These are phyloP conservation scores for Cottus gobio DNA, from an alignment of 2,113 vertebrate species.

Conservation along the genomic window DNA sequence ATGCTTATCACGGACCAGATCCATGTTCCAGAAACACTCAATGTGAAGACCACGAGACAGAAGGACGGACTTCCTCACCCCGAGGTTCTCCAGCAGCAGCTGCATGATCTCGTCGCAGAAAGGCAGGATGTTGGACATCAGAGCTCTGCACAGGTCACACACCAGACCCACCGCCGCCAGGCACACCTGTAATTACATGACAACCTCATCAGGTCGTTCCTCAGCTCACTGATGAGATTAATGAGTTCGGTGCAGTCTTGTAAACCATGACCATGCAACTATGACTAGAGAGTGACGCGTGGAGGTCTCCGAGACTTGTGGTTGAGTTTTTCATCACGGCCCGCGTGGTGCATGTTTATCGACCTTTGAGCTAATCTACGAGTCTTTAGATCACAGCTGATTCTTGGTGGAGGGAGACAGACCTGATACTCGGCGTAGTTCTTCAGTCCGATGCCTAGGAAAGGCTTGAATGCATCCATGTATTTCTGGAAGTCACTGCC, in stretches of 20 bases:
- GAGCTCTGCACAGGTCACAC: constrained; percentile 94
- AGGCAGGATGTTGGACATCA: constrained; percentile 95
- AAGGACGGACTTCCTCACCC: constrained; percentile 84
- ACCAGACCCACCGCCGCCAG: constrained; percentile 96
- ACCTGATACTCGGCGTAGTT: constrained; percentile 99
- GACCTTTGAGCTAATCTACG: no score
- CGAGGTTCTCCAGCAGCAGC: constrained; percentile 96
- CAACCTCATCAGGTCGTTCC: no score
- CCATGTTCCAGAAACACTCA: no score
- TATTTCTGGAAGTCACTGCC: constrained; percentile 97
- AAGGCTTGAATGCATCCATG: constrained; percentile 99
- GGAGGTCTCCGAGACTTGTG: background rate
- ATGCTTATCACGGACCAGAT: constrained; percentile 31
- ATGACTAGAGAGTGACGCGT: background rate
- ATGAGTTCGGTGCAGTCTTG: no score
- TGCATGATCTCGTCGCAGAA: constrained; percentile 99
- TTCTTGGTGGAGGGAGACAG: background rate
- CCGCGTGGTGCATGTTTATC: constrained; percentile 9
- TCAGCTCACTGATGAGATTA: background rate
- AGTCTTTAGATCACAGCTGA: no score
- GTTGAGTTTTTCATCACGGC: background rate
- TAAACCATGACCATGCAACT: no score
- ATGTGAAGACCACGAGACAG: background rate
- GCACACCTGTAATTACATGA: constrained; percentile 89
- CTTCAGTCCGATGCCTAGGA: constrained; percentile 95